Percentiles rank a stretch among this genome's conserved stretches.
Evolutionary conservation across 2,888 invertebrate species (phyloP).

Genomic region (Pandemis heparana): DNA sequence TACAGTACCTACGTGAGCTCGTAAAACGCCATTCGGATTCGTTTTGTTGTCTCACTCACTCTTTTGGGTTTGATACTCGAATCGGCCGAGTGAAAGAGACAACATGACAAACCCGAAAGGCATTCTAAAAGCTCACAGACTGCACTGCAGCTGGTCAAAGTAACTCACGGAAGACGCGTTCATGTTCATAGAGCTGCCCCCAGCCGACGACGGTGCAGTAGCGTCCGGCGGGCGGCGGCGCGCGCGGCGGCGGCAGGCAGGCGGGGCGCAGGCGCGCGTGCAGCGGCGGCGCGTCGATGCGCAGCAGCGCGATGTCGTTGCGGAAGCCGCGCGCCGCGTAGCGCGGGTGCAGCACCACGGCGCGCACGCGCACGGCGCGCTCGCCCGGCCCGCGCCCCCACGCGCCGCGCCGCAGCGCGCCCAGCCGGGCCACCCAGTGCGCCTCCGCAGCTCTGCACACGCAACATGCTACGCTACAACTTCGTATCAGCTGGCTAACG

Average conservation of each 20-base stretch:
- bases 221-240: conserved; percentile 87
- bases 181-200: conserved; percentile 93
- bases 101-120: too few relatives aligned
- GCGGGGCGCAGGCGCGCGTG: conserved; percentile 79
- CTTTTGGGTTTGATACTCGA: too few relatives aligned
- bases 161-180: conserved; percentile 91
- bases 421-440: conserved; percentile 93
- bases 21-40: too few relatives aligned
- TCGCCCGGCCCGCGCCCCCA: conserved; percentile 92
- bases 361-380: conserved; percentile 87
- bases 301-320: conserved; percentile 91
- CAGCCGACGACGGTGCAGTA: conserved; percentile 93
- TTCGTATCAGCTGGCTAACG: background rate
- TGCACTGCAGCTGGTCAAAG: too few relatives aligned
- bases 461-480: background rate
- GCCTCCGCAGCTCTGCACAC: conserved; percentile 88
- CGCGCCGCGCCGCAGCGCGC: conserved; percentile 89
- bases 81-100: too few relatives aligned
- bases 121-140: too few relatives aligned
- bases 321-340: conserved; percentile 92
- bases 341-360: conserved; percentile 89
- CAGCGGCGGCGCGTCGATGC: conserved; percentile 86
- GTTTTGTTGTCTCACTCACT: too few relatives aligned
- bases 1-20: too few relatives aligned
- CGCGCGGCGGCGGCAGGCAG: conserved; percentile 85